Conservation (phyloP, 2,113 vertebrate species). For the Montifringilla adamsi region DNA sequence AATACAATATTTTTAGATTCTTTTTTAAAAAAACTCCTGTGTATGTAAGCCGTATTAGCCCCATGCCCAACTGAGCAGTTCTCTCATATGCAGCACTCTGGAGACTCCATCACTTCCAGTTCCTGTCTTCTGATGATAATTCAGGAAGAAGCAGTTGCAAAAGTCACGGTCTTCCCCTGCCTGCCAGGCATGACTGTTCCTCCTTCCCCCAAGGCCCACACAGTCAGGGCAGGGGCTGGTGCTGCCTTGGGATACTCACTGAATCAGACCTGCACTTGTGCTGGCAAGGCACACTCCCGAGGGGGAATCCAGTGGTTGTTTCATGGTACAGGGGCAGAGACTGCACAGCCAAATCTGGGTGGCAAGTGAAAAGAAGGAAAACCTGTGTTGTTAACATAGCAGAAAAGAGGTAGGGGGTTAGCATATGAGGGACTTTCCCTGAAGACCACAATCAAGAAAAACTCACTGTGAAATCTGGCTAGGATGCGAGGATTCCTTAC, state of each 20-base stretch:
- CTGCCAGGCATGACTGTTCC: background rate
- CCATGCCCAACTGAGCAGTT: background rate
- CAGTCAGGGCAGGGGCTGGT: background rate
- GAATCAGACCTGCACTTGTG: background rate
- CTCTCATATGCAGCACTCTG: background rate
- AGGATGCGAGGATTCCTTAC: background rate
- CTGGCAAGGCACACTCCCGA: background rate
- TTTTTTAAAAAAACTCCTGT: accelerated
- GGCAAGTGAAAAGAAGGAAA: background rate
- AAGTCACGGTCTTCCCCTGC: accelerated
- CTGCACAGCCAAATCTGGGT: background rate
- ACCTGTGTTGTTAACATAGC: background rate
- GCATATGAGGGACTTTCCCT: background rate
- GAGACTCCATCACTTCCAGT: accelerated
- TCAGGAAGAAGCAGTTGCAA: background rate
- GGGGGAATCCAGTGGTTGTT: background rate
- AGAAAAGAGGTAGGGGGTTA: background rate
- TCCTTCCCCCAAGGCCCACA: background rate
- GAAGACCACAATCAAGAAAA: background rate
- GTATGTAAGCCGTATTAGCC: background rate
- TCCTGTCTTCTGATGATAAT: background rate
- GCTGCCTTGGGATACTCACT: background rate
- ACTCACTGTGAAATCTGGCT: background rate
- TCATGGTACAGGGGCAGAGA: background rate
- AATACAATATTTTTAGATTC: background rate